A percentile compares a stretch with the other conserved stretches of the same genome.
phyloP scores from a whole-genome alignment of 2,797 vertebrate genomes.

The Siniperca obscura region DNA sequence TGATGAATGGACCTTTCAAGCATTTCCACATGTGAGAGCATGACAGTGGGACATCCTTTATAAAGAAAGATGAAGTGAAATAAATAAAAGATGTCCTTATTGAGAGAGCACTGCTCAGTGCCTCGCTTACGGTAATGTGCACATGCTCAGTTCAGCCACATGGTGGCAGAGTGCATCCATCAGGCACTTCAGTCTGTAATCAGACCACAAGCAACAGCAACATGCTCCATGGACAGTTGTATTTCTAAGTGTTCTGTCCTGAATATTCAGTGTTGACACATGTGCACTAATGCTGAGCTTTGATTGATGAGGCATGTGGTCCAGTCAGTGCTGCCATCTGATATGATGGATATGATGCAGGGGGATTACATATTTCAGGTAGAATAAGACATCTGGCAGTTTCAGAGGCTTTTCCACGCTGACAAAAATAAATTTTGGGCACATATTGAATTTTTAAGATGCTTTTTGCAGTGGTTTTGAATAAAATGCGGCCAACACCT shows the following conservation, averaged over 20 bases:
- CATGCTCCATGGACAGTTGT: not conserved
- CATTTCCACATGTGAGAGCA: slow-evolving; percentile 7
- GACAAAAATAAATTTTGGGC: not conserved
- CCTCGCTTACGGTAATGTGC: not conserved
- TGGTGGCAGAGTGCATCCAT: slow-evolving; percentile 61
- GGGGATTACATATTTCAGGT: not conserved
- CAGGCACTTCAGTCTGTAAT: not conserved
- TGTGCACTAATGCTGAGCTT: not conserved
- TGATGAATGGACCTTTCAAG: slow-evolving; percentile 4
- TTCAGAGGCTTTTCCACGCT: not conserved
- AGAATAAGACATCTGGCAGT: not conserved
- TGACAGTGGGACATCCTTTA: not conserved
- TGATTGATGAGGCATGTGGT: not conserved
- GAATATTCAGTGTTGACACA: too few relatives aligned
- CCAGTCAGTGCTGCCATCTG: not conserved
- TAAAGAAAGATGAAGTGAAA: not conserved
- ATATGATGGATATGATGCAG: not conserved
- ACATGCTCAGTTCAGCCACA: slow-evolving; percentile 61
- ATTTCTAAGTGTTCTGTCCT: not conserved
- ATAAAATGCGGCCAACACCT: not conserved
- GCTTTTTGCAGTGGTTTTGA: not conserved
- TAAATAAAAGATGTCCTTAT: not conserved
- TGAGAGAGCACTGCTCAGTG: not conserved
- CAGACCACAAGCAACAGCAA: not conserved
- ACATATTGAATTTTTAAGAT: not conserved